These are phyloP conservation scores for Meloe dianella DNA, from an alignment of 2,888 invertebrate species.

Conservation along the genomic window DNA sequence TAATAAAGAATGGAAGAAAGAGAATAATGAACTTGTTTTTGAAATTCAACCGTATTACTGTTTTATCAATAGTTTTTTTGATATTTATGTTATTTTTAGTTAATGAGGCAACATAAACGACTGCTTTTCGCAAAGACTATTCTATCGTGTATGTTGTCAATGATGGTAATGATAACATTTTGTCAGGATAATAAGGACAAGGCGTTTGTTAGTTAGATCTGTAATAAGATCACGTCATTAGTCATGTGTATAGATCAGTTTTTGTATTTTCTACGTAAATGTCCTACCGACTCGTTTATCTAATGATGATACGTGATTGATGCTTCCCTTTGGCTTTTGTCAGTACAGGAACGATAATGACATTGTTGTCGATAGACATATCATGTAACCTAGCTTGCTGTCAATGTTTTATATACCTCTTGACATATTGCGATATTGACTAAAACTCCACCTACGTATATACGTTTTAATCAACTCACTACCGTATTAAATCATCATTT, in stretches of 20 bases:
- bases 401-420: conserved; percentile 18
- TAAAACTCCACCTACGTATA: background rate
- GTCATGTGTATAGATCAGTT: conserved; percentile 38
- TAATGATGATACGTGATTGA: conserved; percentile 48
- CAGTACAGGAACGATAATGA: conserved; percentile 43
- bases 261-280: conserved; percentile 41
- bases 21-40: too few relatives aligned
- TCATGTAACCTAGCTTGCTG: conserved; percentile 41
- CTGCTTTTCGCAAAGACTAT: background rate
- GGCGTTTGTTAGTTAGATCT: conserved; percentile 5
- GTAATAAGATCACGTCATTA: conserved; percentile 38
- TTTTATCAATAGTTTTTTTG: too few relatives aligned
- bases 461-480: background rate
- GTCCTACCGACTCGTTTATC: conserved; percentile 42
- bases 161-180: background rate
- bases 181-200: background rate
- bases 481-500: background rate
- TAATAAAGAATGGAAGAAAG: too few relatives aligned
- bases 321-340: conserved; percentile 49
- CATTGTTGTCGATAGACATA: conserved; percentile 43
- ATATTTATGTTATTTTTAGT: too few relatives aligned
- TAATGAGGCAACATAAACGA: background rate
- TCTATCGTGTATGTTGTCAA: background rate
- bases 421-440: conserved; percentile 6
- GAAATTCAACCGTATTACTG: too few relatives aligned